Percentiles rank a stretch among this genome's conserved stretches.
These are phyloP conservation scores for Vidua chalybeata DNA, from an alignment of 2,113 vertebrate genomes.

Conservation along the genomic window DNA sequence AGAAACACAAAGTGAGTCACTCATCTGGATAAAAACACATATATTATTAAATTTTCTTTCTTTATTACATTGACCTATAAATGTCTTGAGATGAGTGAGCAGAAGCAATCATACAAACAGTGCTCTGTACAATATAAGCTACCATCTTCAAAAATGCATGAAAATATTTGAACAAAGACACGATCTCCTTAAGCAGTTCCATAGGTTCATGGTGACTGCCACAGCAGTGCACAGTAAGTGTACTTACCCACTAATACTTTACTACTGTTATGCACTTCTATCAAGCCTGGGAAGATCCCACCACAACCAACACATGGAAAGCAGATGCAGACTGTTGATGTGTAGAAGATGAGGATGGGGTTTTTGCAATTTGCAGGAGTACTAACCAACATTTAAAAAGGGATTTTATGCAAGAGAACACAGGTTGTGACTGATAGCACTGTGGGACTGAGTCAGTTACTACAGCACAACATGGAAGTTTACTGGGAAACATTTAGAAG, in stretches of 20 bases:
- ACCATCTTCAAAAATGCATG: constrained; percentile 56
- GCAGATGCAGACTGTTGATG: not conserved
- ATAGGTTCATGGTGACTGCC: not conserved
- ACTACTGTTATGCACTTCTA: not conserved
- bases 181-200: not conserved
- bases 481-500: not conserved
- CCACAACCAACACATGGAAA: not conserved
- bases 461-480: not conserved
- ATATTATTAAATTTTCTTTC: constrained; percentile 67
- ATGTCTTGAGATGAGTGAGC: constrained; percentile 55
- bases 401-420: not conserved
- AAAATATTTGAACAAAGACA: constrained; percentile 52
- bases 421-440: not conserved
- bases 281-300: not conserved
- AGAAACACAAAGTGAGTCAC: constrained; percentile 60
- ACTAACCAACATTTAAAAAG: not conserved
- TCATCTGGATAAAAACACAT: constrained; percentile 66
- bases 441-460: not conserved
- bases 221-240: not conserved
- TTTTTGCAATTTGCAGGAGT: not conserved
- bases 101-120: constrained; percentile 40
- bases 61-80: constrained; percentile 60
- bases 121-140: not conserved
- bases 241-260: not conserved
- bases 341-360: not conserved